A percentile compares a stretch with the other conserved stretches of the same genome.
Evolutionary conservation across 2,113 vertebrate genomes (phyloP).

Genomic region (Osmerus eperlanus): DNA sequence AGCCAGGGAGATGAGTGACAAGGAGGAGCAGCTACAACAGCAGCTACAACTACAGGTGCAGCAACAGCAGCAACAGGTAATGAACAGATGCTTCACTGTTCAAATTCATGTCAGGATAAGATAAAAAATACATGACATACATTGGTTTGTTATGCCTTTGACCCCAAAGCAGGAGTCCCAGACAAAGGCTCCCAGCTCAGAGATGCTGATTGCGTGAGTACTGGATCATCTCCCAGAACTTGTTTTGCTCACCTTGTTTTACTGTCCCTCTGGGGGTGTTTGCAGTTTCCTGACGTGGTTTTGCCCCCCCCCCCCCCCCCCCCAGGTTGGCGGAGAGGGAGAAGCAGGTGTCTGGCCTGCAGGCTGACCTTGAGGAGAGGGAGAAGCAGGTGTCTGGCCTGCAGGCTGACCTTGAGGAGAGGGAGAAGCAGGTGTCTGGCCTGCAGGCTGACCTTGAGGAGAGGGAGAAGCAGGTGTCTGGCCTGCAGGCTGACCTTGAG

Average conservation of each 20-base stretch:
- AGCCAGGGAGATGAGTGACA: slow-evolving; percentile 66
- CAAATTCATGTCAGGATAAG: neutral
- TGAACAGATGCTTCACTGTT: no score
- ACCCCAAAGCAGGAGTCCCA: slow-evolving; percentile 42
- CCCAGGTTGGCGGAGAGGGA: slow-evolving; percentile 85
- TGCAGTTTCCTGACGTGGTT: neutral
- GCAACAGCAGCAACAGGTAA: slow-evolving; percentile 60
- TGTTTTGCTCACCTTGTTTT: no score
- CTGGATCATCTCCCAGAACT: neutral
- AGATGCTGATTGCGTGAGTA: slow-evolving; percentile 68
- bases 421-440: slow-evolving; percentile 75
- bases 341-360: slow-evolving; percentile 73
- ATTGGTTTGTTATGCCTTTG: neutral
- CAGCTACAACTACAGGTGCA: slow-evolving; percentile 76
- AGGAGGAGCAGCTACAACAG: slow-evolving; percentile 61
- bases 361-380: slow-evolving; percentile 77
- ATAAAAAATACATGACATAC: no score
- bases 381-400: slow-evolving; percentile 77
- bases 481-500: slow-evolving; percentile 76
- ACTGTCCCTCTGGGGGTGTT: neutral
- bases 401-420: slow-evolving; percentile 77
- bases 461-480: slow-evolving; percentile 78
- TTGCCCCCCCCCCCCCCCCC: neutral
- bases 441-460: slow-evolving; percentile 77
- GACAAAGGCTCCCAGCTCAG: slow-evolving; percentile 55